A percentile compares a stretch with the other conserved stretches of the same genome.
Conservation (phyloP, 2,113 vertebrate species). For the Rousettus leschenaultii region DNA sequence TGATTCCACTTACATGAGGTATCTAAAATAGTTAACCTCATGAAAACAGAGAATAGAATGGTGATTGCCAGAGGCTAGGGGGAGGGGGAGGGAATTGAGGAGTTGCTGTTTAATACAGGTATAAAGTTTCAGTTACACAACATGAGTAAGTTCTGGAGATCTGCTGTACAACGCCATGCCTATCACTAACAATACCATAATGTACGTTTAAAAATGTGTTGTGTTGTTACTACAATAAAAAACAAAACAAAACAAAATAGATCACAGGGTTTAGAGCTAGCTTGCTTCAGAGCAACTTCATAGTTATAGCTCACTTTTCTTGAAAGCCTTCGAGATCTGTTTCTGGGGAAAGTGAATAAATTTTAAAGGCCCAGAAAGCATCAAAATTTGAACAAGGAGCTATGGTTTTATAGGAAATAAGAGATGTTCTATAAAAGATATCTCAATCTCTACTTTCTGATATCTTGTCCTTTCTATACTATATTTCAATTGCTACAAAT, state of each 20-base stretch:
- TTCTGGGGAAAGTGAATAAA: not conserved
- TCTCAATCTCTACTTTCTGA: not conserved
- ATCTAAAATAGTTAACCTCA: not conserved
- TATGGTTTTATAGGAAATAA: not conserved
- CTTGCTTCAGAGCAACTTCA: not conserved
- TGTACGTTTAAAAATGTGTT: not conserved
- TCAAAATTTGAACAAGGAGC: not conserved
- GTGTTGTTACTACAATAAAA: not conserved
- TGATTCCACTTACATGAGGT: not conserved
- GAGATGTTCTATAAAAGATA: not conserved
- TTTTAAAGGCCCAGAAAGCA: not conserved
- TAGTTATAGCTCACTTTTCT: not conserved
- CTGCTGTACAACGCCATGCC: not conserved
- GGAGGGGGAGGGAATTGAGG: not conserved
- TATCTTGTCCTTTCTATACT: not conserved
- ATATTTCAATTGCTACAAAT: not conserved
- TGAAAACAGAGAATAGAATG: not conserved
- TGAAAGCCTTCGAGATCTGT: not conserved
- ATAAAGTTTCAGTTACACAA: not conserved
- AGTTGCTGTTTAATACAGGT: not conserved
- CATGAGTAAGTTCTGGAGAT: not conserved
- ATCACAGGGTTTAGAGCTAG: not conserved
- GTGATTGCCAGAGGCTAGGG: not conserved
- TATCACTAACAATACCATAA: not conserved
- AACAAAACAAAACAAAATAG: not conserved